Conservation (phyloP, 2,888 invertebrate species). For the Ectobius pallidus region DNA sequence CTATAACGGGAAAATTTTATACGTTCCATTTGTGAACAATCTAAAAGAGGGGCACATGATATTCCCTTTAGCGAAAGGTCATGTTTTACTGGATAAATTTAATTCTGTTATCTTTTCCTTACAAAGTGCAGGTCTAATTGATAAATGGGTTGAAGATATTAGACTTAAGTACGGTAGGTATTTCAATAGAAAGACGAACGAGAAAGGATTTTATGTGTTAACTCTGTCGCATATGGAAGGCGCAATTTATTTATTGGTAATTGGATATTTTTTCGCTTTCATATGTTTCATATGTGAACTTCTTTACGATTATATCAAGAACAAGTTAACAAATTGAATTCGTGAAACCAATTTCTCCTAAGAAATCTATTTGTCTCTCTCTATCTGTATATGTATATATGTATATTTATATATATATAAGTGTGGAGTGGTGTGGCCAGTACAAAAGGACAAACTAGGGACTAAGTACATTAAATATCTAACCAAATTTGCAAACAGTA, state of each 20-base stretch:
- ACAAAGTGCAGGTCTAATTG: not conserved
- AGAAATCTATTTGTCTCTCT: too few species aligned
- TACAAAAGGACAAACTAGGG: too few species aligned
- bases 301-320: too few species aligned
- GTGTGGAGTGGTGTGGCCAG: too few species aligned
- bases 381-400: too few species aligned
- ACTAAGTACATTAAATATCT: too few species aligned
- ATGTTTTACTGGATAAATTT: not conserved
- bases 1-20: not conserved
- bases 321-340: too few species aligned
- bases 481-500: too few species aligned
- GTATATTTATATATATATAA: too few species aligned
- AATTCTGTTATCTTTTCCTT: not conserved
- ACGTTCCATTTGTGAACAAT: not conserved
- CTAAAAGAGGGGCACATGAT: not conserved
- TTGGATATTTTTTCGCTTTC: not conserved
- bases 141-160: not conserved
- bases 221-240: not conserved
- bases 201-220: not conserved
- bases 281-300: too few species aligned
- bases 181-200: not conserved
- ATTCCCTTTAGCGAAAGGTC: not conserved
- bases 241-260: not conserved
- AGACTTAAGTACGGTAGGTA: not conserved
- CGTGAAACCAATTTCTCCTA: too few species aligned